Base-by-base conservation (phyloP, 2,113 vertebrate species). In the Nicator chloris region DNA sequence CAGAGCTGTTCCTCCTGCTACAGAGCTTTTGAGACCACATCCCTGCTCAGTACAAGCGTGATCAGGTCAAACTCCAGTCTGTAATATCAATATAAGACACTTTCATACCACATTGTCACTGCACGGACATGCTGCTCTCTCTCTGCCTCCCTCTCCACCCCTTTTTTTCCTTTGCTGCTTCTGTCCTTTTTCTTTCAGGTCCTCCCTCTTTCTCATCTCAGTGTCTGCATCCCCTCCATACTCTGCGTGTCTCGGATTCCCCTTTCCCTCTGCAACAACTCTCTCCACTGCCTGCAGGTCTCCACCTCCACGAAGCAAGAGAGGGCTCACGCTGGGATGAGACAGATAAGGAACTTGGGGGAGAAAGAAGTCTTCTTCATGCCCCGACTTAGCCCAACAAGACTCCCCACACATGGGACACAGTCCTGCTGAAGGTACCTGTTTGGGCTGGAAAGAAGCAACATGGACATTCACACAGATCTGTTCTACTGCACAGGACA, bases 231-330 rank as follows among this genome's bases (percentile, higher is more conserved):
- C 24, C 33, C 26, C 26, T 70, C 30, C 47, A 35, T 44, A 19
- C 8, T 20, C n/a, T 49, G 10, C 4, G 6, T 59, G 33, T 30
- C 40, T 88, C 0, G 0, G 6, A 59, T 33, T 50, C 30, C 39
- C 16, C 45, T 35, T 92, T 69, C 28, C 28, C 28, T 28, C 31
- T 2, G 1, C 0, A 2, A 51, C 30, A 80, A 17, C 4, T 72
- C n/a, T 28, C 49, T 90, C 35, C 56, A 28, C 28, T 82, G 47
- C 51, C 47, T 59, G 44, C 42, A 71, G 44, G 15, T 49, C 89
- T 72, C 49, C 30, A 56, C 7, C 44, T 81, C 59, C 10, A 47
- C 5, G 3, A 69, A 93, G 40, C 0, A 3, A 93, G 42, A 57
- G 31, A 88, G 40, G 24, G 11, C n/a, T 90, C 40, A n/a, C 37